Evolutionary conservation across 2,113 vertebrate species (phyloP).

Genomic region (Cricetomys ansorgei): DNA sequence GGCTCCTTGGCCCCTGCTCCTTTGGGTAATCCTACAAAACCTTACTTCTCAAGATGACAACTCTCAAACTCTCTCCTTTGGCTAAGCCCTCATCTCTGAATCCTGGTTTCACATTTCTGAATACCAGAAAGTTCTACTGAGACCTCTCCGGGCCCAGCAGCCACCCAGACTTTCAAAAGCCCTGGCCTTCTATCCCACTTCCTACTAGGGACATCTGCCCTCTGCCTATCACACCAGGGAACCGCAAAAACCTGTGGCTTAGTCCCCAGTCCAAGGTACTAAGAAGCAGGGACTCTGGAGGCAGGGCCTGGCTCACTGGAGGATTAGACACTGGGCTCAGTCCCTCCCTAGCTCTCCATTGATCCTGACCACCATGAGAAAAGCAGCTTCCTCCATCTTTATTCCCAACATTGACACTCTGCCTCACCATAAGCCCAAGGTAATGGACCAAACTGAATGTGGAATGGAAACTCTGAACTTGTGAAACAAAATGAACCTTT

Average conservation of each 20-base stretch:
- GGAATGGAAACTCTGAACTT: neutral
- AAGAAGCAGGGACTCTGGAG: neutral
- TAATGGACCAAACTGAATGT: too few species aligned
- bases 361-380: neutral
- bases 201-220: neutral
- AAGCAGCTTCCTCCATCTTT: neutral
- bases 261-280: neutral
- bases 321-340: too few species aligned
- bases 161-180: too few species aligned
- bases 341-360: neutral
- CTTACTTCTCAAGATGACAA: neutral
- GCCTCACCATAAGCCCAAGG: neutral
- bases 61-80: neutral
- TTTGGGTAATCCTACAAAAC: neutral
- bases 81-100: neutral
- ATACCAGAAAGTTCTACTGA: neutral
- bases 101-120: neutral
- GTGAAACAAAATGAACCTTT: neutral
- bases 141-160: neutral
- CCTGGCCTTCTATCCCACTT: neutral
- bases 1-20: neutral
- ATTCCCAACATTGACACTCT: neutral
- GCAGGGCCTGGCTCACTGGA: neutral
- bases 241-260: neutral
- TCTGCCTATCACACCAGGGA: neutral